Percentiles rank a stretch among this genome's conserved stretches.
Conservation (phyloP, 2,797 vertebrate species). For the Tenualosa ilisha region DNA sequence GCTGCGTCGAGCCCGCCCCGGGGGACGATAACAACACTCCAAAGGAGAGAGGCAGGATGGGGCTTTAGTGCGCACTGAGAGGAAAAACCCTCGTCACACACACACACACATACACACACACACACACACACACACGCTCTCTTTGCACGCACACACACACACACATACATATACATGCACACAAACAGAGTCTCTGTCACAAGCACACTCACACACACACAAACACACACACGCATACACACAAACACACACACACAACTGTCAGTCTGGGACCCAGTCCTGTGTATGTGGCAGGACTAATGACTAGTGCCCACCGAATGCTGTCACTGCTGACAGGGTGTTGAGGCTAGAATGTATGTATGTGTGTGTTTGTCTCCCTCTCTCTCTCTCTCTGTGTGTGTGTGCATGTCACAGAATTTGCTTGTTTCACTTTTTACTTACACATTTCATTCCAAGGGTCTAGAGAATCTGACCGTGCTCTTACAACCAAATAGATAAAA, state of each 20-base stretch:
- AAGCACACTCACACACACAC: background rate
- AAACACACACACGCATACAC: background rate
- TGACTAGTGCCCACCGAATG: background rate
- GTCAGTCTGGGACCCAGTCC: background rate
- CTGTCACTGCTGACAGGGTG: constrained; percentile 3
- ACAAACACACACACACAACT: constrained; percentile 1
- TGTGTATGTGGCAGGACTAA: background rate
- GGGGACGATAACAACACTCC: background rate
- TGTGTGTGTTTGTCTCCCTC: background rate
- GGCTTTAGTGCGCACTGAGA: background rate
- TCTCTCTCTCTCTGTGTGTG: background rate
- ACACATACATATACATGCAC: background rate
- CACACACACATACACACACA: background rate
- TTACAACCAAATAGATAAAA: background rate
- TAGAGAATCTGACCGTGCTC: background rate
- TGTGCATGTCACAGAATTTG: background rate
- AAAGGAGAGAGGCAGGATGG: constrained; percentile 35
- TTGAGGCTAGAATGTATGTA: background rate
- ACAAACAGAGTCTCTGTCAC: background rate
- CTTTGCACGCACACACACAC: background rate
- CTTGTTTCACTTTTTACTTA: background rate
- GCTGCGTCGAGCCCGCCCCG: background rate
- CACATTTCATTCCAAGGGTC: background rate
- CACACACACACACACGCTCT: background rate
- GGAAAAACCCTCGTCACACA: background rate